phyloP scores from a whole-genome alignment of 1,140 invertebrate species.

The Caenorhabditis inopinata region DNA sequence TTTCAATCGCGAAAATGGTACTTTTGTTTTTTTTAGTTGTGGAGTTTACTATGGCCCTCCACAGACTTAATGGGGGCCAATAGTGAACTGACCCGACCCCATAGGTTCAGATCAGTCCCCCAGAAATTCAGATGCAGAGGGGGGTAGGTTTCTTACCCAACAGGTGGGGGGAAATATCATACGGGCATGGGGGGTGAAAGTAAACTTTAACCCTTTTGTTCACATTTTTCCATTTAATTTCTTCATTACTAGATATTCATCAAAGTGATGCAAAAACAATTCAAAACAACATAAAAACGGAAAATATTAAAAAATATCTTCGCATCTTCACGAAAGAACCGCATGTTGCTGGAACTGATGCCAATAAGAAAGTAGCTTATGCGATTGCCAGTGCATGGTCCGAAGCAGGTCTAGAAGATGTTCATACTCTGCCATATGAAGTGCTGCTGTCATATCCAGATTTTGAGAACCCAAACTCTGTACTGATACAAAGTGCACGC shows the following conservation, averaged over 20 bases:
- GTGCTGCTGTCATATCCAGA: conserved; percentile 63
- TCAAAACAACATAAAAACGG: conserved; percentile 40
- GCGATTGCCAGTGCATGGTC: conserved; percentile 56
- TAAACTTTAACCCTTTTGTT: too few relatives aligned
- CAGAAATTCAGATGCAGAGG: too few relatives aligned
- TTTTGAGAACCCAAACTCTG: conserved; percentile 57
- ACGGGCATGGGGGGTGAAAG: too few relatives aligned
- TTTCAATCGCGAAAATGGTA: too few relatives aligned
- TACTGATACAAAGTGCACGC: conserved; percentile 48
- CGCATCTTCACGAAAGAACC: conserved; percentile 58
- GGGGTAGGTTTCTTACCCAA: too few relatives aligned
- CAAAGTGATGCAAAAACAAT: conserved; percentile 2
- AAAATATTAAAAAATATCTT: conserved; percentile 57
- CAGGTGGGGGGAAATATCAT: too few relatives aligned
- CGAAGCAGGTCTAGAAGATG: conserved; percentile 59
- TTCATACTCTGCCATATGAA: conserved; percentile 61
- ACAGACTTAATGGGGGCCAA: too few relatives aligned
- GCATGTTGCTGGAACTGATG: conserved; percentile 60
- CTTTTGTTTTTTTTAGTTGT: too few relatives aligned
- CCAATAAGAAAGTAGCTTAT: conserved; percentile 58
- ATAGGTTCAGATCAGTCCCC: too few relatives aligned
- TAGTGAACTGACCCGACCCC: too few relatives aligned
- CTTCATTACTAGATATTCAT: conserved; percentile 43
- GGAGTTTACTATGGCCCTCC: too few relatives aligned
- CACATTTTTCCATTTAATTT: too few relatives aligned